phyloP scores from a whole-genome alignment of 2,113 vertebrate species.

The Porphyrio hochstetteri region DNA sequence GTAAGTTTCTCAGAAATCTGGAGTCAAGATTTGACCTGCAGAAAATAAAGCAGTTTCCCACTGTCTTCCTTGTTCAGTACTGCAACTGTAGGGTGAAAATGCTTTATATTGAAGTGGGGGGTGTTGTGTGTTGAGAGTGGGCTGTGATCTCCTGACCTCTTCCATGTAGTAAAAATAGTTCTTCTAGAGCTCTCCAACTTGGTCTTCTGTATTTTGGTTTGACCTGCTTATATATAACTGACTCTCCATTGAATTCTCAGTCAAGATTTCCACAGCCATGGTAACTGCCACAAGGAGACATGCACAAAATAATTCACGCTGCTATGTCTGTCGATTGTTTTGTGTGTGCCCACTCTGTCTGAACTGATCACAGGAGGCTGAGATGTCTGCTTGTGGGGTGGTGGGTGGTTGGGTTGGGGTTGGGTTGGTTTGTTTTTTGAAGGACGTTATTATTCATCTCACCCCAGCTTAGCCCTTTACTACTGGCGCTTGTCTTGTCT shows the following conservation, averaged over 20 bases:
- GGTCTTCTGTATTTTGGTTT: slow-evolving; percentile 36
- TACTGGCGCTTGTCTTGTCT: not conserved
- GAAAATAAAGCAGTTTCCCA: not conserved
- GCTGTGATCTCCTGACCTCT: slow-evolving; percentile 7
- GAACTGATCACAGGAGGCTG: not conserved
- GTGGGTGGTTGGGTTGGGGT: too few species aligned
- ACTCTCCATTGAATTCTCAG: slow-evolving; percentile 33
- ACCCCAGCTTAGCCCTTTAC: slow-evolving; percentile 4
- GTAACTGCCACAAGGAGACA: slow-evolving; percentile 43
- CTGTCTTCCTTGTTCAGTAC: not conserved
- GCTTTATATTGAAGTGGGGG: not conserved
- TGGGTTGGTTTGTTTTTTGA: not conserved
- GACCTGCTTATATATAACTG: slow-evolving; percentile 60
- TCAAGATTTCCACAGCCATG: slow-evolving; percentile 44
- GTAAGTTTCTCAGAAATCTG: not conserved
- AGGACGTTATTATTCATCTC: not conserved
- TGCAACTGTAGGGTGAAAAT: not conserved
- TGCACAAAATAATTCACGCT: slow-evolving; percentile 53
- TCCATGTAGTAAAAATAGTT: slow-evolving; percentile 22
- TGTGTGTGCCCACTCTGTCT: not conserved
- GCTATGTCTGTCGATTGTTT: slow-evolving; percentile 12
- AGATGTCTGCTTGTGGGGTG: not conserved
- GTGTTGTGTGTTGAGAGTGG: not conserved
- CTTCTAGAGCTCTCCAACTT: not conserved
- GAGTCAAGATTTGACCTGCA: not conserved